Evolutionary conservation across 2,888 invertebrate genomes (phyloP).

Genomic region (Drosophila melanosoma): DNA sequence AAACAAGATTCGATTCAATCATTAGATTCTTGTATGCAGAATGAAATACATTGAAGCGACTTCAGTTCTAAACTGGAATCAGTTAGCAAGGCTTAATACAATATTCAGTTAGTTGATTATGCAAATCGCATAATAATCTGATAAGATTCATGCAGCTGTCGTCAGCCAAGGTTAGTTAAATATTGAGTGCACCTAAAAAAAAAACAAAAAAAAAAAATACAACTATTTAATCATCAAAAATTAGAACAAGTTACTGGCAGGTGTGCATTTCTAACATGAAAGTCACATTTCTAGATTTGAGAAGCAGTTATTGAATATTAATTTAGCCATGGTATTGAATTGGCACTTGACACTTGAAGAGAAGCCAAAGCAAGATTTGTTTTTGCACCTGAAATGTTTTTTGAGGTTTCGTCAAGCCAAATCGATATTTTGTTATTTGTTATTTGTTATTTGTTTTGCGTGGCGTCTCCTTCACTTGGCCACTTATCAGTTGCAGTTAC

Average conservation of each 20-base stretch:
- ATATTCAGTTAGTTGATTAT: constrained; percentile 15
- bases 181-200: constrained; percentile 53
- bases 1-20: background rate
- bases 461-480: constrained; percentile 19
- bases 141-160: constrained; percentile 18
- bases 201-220: too few species aligned
- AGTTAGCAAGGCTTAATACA: background rate
- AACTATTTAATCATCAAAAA: constrained; percentile 35
- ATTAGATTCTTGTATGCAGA: background rate
- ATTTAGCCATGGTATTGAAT: constrained; percentile 36
- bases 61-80: constrained; percentile 1
- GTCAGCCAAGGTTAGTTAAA: constrained; percentile 38
- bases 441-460: background rate
- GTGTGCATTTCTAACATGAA: constrained; percentile 17
- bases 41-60: too few species aligned
- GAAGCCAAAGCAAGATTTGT: constrained; percentile 35
- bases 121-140: constrained; percentile 26
- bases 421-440: background rate
- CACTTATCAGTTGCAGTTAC: background rate
- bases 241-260: constrained; percentile 43
- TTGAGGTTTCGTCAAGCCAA: constrained; percentile 6
- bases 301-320: background rate
- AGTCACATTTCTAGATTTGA: background rate
- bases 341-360: background rate
- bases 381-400: constrained; percentile 27